Evolutionary conservation across 2,113 vertebrate genomes (phyloP), one percentile per base, ranked within the genome.

Genomic region (Zosterops pallidus): DNA sequence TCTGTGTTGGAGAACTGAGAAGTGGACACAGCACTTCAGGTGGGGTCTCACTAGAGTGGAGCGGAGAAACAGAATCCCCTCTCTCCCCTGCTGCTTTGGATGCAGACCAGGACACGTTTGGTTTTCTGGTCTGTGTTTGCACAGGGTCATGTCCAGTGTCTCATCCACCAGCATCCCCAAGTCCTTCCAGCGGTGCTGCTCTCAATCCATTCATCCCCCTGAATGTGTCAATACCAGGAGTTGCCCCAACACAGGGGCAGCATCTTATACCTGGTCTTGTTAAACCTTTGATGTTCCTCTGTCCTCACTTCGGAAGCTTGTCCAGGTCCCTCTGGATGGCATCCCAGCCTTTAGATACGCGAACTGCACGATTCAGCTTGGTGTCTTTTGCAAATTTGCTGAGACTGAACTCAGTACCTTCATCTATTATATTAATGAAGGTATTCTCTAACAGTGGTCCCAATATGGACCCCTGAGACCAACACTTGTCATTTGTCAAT

Each of bases 161-260:
- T 52, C 20, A 62, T 5, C 8, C 39, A 16, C 21, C 31, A 44
- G 4, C 16, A 42, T 3, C 33, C 39, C 9, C 31, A 19, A 42
- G 29, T 24, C 46, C 20, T 35, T 71, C 39, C 5, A 6, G 3
- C 17, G 25, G 42, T 4, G 8, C 8, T 83, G 17, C 26, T 53
- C 37, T 21, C 9, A 2, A 35, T 28, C 56, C 2, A 1, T 42
- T 71, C 26, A 44, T 46, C 25, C 22, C 16, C 9, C 10, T 25
- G 17, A 8, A 13, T 71, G 25, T 10, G 5, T 10, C 1, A 0
- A 25, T 20, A 62, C 5, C 2, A 1, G 55, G 12, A 3, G 5
- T 10, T 62, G 33, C 3, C 12, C 17, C 12, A 46, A 22, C 22
- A 10, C 12, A 24, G 19, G 15, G 19, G 20, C 25, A 55, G 39